phyloP scores from a whole-genome alignment of 2,888 invertebrate species.

The Oasisia sp. region DNA sequence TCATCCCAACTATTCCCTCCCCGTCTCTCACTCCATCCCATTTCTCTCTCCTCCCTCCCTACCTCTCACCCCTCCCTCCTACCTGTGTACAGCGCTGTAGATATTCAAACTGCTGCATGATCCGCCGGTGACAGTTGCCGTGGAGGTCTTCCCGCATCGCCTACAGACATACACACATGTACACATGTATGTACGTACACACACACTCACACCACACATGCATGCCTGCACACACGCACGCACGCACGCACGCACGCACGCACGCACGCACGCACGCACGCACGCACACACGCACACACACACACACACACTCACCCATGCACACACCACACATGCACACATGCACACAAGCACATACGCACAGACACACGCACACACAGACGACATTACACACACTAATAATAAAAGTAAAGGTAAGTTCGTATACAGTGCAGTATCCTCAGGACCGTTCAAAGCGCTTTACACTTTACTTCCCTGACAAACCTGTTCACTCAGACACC shows the following conservation, averaged over 20 bases:
- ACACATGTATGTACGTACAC: background rate
- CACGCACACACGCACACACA: background rate
- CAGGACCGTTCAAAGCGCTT: too few relatives aligned
- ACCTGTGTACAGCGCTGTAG: constrained; percentile 75
- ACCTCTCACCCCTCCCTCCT: background rate
- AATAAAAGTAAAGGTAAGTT: too few relatives aligned
- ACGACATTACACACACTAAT: too few relatives aligned
- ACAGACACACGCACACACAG: too few relatives aligned
- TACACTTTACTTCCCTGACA: too few relatives aligned
- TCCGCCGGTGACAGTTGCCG: constrained; percentile 47
- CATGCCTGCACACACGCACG: background rate
- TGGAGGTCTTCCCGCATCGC: constrained; percentile 17
- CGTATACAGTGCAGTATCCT: too few relatives aligned
- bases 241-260: background rate
- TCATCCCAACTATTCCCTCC: background rate
- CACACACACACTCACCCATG: too few relatives aligned
- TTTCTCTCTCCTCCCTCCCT: background rate
- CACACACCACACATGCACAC: too few relatives aligned
- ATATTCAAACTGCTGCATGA: constrained; percentile 76
- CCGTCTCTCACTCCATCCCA: background rate
- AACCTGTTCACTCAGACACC: too few relatives aligned
- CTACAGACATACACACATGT: background rate
- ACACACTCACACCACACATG: background rate
- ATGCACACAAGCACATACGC: too few relatives aligned
- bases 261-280: background rate